Evolutionary conservation across 1,140 invertebrate species (phyloP), one percentile per base, ranked within the genome.

Genomic region (Hestina assimilis): DNA sequence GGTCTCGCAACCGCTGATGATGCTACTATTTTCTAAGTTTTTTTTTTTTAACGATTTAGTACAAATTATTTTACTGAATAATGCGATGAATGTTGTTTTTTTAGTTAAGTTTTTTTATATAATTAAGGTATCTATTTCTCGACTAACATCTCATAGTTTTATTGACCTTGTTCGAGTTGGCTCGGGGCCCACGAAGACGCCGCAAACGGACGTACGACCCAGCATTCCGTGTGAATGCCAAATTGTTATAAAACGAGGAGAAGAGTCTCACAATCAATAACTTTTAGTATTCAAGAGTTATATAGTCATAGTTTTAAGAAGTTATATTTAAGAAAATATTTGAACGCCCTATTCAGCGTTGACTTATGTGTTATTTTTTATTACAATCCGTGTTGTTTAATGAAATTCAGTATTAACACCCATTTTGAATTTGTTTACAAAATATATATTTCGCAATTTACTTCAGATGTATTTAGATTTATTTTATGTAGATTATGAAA

Each of bases 191-290:
- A n/a, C 15, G 7, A 28, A 35, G 6, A 2, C 29, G 29, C 14
- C 29, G 29, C 33, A 8, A 19, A 35, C 33, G 33, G 33, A 38
- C 31, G 11, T 11, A 19, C 15, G 33, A 38, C 33, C 33, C 14
- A n/a, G 15, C 33, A 38, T 38, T 38, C 33, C 9, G 9, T 19
- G 15, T 8, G 28, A 48, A 48, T 48, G 45, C 29, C 29, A 48
- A 48, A 21, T 48, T 40, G 19, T 48, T 47, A 33, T 12, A 33
- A 12, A 47, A 52, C 63, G 58, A 47, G 61, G 48, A 58, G 58
- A 42, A 50, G 74, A 79, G 76, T 79, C 76, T 79, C 76, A 78
- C 66, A 59, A 66, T 69, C 58, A 66, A 43, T 69, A 69, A 66
- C 50, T 64, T 69, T 68, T 66, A 69, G 54, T 68, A 66, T 70